These are phyloP conservation scores for Macropodus opercularis DNA, from an alignment of 2,797 vertebrate species.

Conservation along the genomic window DNA sequence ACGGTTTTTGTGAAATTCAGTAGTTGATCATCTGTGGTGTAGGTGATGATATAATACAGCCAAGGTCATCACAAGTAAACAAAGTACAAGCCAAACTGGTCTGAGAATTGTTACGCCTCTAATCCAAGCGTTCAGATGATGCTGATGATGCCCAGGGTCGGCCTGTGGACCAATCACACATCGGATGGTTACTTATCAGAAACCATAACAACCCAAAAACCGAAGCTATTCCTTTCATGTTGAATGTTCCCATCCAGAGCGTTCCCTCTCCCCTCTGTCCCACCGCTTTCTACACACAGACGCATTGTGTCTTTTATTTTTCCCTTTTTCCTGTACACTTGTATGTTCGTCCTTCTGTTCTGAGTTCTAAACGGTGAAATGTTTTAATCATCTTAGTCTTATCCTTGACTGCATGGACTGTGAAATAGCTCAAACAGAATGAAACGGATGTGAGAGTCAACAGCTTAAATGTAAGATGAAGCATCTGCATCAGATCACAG, in stretches of 20 bases:
- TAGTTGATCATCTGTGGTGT: neutral
- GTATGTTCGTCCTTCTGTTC: constrained; percentile 28
- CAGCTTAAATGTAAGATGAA: neutral
- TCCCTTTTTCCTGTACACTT: neutral
- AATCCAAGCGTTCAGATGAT: no score
- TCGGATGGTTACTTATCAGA: neutral
- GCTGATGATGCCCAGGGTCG: no score
- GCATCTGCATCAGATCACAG: neutral
- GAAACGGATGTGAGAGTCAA: neutral
- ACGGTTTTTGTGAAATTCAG: constrained; percentile 27
- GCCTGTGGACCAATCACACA: no score
- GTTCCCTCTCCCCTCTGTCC: neutral
- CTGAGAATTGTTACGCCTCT: no score
- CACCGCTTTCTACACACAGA: neutral
- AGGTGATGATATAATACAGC: constrained; percentile 28
- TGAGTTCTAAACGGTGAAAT: constrained; percentile 4
- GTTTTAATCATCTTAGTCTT: constrained; percentile 11
- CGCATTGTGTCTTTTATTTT: neutral
- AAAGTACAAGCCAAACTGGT: no score
- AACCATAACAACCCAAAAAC: constrained; percentile 19
- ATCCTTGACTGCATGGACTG: constrained; percentile 45
- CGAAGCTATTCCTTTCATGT: constrained; percentile 36
- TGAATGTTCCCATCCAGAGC: constrained; percentile 32
- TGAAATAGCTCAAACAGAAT: neutral
- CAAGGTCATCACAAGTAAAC: no score